These are phyloP conservation scores for Hyperoplus lanceolatus DNA, from an alignment of 2,797 vertebrate genomes.

Conservation along the genomic window DNA sequence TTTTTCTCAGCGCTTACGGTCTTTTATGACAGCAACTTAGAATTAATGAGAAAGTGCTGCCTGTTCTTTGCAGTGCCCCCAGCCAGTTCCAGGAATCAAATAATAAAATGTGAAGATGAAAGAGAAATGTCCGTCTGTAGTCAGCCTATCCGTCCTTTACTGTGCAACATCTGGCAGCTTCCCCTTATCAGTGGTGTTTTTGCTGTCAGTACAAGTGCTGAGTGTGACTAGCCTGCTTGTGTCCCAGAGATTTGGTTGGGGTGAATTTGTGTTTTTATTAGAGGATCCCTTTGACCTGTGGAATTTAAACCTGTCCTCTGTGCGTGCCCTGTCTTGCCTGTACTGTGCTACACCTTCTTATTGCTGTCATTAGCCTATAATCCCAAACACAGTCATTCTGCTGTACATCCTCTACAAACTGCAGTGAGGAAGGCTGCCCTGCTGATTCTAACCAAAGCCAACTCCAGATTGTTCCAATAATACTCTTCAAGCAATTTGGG, in stretches of 20 bases:
- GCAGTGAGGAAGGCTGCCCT: constrained; percentile 47
- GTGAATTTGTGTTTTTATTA: constrained; percentile 68
- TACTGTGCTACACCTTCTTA: constrained; percentile 72
- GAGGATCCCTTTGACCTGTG: constrained; percentile 77
- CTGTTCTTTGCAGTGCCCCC: constrained; percentile 44
- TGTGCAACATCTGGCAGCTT: constrained; percentile 66
- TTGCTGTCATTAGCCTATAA: constrained; percentile 76
- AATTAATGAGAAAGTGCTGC: constrained; percentile 34
- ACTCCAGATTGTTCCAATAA: constrained; percentile 74
- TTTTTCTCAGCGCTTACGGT: background rate
- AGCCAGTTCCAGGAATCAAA: constrained; percentile 59
- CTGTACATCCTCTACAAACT: constrained; percentile 57
- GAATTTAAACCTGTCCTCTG: constrained; percentile 71
- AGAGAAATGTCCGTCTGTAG: constrained; percentile 34
- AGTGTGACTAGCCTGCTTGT: constrained; percentile 54
- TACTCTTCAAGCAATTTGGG: constrained; percentile 45
- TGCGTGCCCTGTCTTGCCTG: constrained; percentile 72
- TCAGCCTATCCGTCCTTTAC: constrained; percentile 35
- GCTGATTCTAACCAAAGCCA: constrained; percentile 38
- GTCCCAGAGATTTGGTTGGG: constrained; percentile 59
- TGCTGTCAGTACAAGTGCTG: constrained; percentile 37
- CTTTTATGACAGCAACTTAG: constrained; percentile 31
- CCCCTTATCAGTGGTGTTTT: constrained; percentile 54
- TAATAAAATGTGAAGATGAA: constrained; percentile 47
- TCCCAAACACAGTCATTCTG: constrained; percentile 63